Base-by-base conservation (phyloP, 2,113 vertebrate species). In the Origma solitaria region DNA sequence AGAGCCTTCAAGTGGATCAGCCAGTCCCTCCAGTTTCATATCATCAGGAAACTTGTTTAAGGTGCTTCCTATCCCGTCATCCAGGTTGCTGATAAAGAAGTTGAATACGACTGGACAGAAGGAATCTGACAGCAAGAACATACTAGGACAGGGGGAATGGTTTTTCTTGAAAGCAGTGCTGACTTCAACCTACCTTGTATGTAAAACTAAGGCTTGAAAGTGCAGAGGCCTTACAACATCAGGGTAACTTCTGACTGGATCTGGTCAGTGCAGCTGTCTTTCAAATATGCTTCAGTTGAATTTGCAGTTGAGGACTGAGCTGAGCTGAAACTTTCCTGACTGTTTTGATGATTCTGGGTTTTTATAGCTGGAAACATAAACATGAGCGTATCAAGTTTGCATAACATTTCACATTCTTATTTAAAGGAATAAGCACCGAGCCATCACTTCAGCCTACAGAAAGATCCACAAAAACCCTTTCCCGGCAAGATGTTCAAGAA, bases 131-230 rank as follows among this genome's bases (percentile, higher is more conserved):
- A 70, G 27, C 35, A 79, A 64, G 38, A 60, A 8, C 5, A 17
- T 2, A 21, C 17, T 22, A 56, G 56, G 51, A 51, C 30, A 31
- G 33, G 10, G 11, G 9, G 4, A 33, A 53, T 51, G 17, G 11
- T 35, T 53, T 58, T 73, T 44, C 38, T 18, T 47, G 25, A 30
- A 24, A 68, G 18, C 15, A 38, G 33, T 3, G 1, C 27, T 30
- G 5, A 38, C 23, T 57, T 58, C 33, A 21, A 37, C 13, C 7
- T 77, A 22, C 10, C 60, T 58, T 0, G 0, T 40, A 7, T 16
- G 4, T 58, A 35, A 83, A 86, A 45, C 25, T 24, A 33, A 86
- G 22, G 13, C 53, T 51, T 12, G 62, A 64, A 69, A 35, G 10
- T 35, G n/a, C 58, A 57, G 50, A 80, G 27, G 8, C 45, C 18